Evolutionary conservation across 1,140 invertebrate species (phyloP).

Genomic region (honey bee (Apis mellifera)): Amel_HAv3.1 CM009932.2:8826001-8826500

Average conservation of each 20-base stretch:
- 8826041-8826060: too few relatives aligned
- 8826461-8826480: not conserved
- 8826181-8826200: not conserved
- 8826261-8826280: slow-evolving; percentile 26
- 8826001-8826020: too few relatives aligned
- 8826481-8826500: slow-evolving; percentile 30
- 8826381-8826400: slow-evolving; percentile 57
- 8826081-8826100: too few relatives aligned
- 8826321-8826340: slow-evolving; percentile 41
- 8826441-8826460: slow-evolving; percentile 22
- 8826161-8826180: not conserved
- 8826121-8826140: too few relatives aligned
- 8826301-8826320: slow-evolving; percentile 65
- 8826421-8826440: slow-evolving; percentile 11
- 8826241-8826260: slow-evolving; percentile 10
- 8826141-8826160: too few relatives aligned
- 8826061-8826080: too few relatives aligned
- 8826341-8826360: too few relatives aligned
- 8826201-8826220: slow-evolving; percentile 1
- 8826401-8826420: slow-evolving; percentile 42
- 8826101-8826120: too few relatives aligned
- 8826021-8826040: not conserved
- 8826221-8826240: slow-evolving; percentile 59
- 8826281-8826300: slow-evolving; percentile 61
- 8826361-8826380: slow-evolving; percentile 50